phyloP scores from a whole-genome alignment of 2,797 vertebrate genomes.

The Enoplosus armatus region DNA sequence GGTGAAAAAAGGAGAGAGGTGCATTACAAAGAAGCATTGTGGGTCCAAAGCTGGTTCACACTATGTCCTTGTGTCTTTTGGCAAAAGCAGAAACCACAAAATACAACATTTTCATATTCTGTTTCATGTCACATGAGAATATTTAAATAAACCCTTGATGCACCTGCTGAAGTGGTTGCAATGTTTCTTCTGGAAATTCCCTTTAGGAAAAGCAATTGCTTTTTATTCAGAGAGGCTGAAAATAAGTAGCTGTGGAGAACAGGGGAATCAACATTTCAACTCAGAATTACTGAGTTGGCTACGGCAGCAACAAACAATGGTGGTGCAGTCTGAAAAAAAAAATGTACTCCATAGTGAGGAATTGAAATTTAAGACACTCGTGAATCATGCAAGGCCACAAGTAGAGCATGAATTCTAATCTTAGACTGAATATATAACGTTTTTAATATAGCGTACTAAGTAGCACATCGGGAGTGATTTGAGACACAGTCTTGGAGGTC shows the following conservation, averaged over 20 bases:
- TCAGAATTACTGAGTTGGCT: neutral
- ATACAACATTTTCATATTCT: neutral
- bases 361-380: neutral
- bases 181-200: neutral
- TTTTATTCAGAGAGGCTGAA: neutral
- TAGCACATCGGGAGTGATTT: neutral
- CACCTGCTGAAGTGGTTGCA: constrained; percentile 3
- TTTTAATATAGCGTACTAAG: neutral
- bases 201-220: neutral
- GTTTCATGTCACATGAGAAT: neutral
- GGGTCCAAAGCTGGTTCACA: constrained; percentile 1
- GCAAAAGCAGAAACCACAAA: constrained; percentile 13
- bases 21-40: neutral
- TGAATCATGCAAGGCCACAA: constrained; percentile 4
- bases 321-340: too few relatives aligned
- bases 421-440: neutral
- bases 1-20: neutral
- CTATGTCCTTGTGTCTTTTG: neutral
- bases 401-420: neutral
- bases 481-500: neutral
- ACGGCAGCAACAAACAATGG: neutral
- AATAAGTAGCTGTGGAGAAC: neutral
- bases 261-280: neutral
- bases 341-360: neutral
- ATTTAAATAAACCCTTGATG: neutral